A percentile compares a stretch with the other conserved stretches of the same genome.
phyloP scores from a whole-genome alignment of 2,113 vertebrate genomes.

The Ophthalmotilapia sp. region DNA sequence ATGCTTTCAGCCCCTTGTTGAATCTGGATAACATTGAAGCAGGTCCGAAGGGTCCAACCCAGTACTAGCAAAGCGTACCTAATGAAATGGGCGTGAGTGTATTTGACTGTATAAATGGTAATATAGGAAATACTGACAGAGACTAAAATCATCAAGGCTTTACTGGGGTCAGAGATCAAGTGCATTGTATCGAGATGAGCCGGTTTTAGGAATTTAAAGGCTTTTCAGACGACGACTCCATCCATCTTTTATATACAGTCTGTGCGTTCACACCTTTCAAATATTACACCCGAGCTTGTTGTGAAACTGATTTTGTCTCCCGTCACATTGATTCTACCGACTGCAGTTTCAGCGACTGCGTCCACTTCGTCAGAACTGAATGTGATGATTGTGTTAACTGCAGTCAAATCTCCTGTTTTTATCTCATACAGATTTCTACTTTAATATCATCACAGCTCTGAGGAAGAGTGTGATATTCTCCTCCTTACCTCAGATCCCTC shows the following conservation, averaged over 20 bases:
- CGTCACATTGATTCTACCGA: accelerated
- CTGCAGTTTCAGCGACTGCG: accelerated
- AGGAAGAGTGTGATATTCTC: background rate
- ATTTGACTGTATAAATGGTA: background rate
- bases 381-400: background rate
- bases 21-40: background rate
- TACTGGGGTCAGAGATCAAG: background rate
- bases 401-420: background rate
- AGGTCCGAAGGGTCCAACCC: background rate
- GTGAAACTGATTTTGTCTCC: background rate
- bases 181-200: background rate
- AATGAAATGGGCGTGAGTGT: accelerated
- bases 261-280: accelerated
- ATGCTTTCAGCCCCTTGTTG: background rate
- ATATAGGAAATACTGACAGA: background rate
- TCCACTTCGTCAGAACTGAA: background rate
- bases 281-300: background rate
- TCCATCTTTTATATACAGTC: background rate
- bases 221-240: accelerated
- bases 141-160: background rate
- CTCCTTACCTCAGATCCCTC: conserved; percentile 69
- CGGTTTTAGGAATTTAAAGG: background rate
- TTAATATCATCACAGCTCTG: background rate
- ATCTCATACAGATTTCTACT: background rate
- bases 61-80: accelerated